Conservation (phyloP, 2,888 invertebrate species). For the Hypomecis punctinalis region DNA sequence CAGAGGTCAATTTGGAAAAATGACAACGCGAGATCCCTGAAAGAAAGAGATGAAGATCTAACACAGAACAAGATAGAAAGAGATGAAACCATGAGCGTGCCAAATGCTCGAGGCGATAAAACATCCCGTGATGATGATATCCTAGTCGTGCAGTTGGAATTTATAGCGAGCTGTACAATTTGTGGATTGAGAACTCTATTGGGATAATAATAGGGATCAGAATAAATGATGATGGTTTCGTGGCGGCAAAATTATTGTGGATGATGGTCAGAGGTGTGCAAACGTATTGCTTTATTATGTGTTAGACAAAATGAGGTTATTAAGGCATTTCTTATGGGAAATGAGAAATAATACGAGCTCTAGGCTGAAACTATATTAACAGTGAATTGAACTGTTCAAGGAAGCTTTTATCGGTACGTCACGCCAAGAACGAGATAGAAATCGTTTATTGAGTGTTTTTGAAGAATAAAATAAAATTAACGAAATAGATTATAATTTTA, state of each 20-base stretch:
- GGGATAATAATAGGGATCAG: conserved; percentile 44
- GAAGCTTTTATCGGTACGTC: neutral
- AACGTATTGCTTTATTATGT: conserved; percentile 73
- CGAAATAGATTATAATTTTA: too few relatives aligned
- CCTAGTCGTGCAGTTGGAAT: conserved; percentile 53
- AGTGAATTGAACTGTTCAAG: neutral
- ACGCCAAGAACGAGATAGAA: too few relatives aligned
- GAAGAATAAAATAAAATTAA: too few relatives aligned
- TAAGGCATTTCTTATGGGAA: conserved; percentile 61
- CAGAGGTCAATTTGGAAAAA: conserved; percentile 79
- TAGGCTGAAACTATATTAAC: neutral
- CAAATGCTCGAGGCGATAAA: conserved; percentile 67
- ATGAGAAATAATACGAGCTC: conserved; percentile 3
- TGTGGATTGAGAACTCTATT: conserved; percentile 47
- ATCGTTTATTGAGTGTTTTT: too few relatives aligned
- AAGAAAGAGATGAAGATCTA: conserved; percentile 51
- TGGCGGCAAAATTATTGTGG: conserved; percentile 45
- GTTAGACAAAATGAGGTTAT: conserved; percentile 72
- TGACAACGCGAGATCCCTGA: conserved; percentile 69
- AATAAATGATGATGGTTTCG: conserved; percentile 19
- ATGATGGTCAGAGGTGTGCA: conserved; percentile 50
- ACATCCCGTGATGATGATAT: conserved; percentile 71
- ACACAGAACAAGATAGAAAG: conserved; percentile 42
- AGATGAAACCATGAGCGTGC: conserved; percentile 54
- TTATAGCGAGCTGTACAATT: conserved; percentile 14